These are phyloP conservation scores for Zaprionus lineosus DNA, from an alignment of 2,888 invertebrate species.

Conservation along the genomic window DNA sequence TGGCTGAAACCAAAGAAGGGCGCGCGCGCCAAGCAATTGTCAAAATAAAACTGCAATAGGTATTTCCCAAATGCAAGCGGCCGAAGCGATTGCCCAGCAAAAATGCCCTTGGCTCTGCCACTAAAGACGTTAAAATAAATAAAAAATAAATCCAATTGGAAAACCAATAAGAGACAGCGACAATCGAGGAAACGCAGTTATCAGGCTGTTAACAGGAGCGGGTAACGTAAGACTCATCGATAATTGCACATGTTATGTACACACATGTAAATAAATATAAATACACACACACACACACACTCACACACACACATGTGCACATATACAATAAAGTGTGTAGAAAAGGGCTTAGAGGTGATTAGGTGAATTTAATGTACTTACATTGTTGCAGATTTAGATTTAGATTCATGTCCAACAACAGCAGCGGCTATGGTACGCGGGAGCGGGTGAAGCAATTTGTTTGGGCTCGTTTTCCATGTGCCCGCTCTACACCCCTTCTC, in stretches of 20 bases:
- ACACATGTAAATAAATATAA: neutral
- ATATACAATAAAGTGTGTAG: no score
- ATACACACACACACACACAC: no score
- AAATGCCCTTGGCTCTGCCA: slow-evolving; percentile 27
- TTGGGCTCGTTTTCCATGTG: slow-evolving; percentile 52
- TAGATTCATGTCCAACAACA: slow-evolving; percentile 60
- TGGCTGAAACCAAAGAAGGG: slow-evolving; percentile 17
- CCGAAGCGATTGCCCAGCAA: slow-evolving; percentile 13
- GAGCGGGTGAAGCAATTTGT: slow-evolving; percentile 46
- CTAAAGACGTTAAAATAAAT: slow-evolving; percentile 16
- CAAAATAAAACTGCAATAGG: slow-evolving; percentile 3
- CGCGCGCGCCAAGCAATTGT: slow-evolving; percentile 9
- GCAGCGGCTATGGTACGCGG: slow-evolving; percentile 36
- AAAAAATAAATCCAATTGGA: slow-evolving; percentile 61
- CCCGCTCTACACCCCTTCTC: neutral
- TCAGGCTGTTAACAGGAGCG: slow-evolving; percentile 41
- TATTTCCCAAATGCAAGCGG: neutral
- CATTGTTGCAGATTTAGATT: slow-evolving; percentile 80
- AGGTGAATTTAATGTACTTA: slow-evolving; percentile 70
- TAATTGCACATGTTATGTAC: slow-evolving; percentile 49
- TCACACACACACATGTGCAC: no score
- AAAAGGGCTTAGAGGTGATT: no score
- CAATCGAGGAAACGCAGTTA: slow-evolving; percentile 53
- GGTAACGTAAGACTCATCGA: slow-evolving; percentile 53
- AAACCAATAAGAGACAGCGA: slow-evolving; percentile 60